Evolutionary conservation across 2,797 vertebrate species (phyloP).

Genomic region (Catamblyrhynchus diadema): DNA sequence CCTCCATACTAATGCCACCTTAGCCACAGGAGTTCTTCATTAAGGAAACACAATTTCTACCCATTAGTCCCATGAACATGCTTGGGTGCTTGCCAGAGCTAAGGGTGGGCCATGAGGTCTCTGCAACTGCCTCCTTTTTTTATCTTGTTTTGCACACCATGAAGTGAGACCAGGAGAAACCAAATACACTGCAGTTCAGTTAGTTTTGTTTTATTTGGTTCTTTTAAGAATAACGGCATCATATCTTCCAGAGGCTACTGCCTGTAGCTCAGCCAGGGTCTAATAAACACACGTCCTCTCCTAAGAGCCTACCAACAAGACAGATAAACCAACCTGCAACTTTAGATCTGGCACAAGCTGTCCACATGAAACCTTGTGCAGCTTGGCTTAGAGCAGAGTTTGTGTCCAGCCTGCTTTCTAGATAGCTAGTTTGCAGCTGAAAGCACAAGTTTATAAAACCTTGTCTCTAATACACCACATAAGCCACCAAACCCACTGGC

Average conservation of each 20-base stretch:
- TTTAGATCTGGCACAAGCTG: not conserved
- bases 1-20: not conserved
- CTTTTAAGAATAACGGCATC: not conserved
- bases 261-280: not conserved
- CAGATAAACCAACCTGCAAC: not conserved
- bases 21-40: not conserved
- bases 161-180: slow-evolving; percentile 11
- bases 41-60: not conserved
- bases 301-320: not conserved
- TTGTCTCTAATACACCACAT: not conserved
- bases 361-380: not conserved
- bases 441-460: not conserved
- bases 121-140: not conserved
- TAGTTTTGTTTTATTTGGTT: not conserved
- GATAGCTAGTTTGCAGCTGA: not conserved
- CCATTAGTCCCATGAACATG: not conserved
- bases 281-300: not conserved
- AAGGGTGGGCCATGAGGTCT: not conserved
- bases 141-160: not conserved
- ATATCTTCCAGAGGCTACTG: not conserved
- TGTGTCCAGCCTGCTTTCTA: not conserved
- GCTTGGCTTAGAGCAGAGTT: not conserved
- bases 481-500: not conserved
- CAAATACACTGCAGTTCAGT: not conserved
- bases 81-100: not conserved